A percentile compares a stretch with the other conserved stretches of the same genome.
phyloP scores from a whole-genome alignment of 2,113 vertebrate species.

The Cyprinodon tularosa region DNA sequence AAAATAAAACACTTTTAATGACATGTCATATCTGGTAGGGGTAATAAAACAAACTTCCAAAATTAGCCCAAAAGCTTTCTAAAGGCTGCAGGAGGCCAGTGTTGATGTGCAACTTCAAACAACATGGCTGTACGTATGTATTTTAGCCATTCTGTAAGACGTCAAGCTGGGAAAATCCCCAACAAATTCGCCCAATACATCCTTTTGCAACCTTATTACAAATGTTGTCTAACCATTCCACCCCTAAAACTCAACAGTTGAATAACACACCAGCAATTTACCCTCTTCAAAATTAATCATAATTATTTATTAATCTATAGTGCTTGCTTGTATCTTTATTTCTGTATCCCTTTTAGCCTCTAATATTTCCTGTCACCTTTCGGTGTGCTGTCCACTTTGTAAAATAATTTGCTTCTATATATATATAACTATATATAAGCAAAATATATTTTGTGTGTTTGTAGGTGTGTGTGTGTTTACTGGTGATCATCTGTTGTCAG shows the following conservation, averaged over 20 bases:
- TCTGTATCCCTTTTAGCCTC: slow-evolving; percentile 38
- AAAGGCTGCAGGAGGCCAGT: no score
- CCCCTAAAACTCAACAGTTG: not conserved
- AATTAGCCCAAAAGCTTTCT: no score
- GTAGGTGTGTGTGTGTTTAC: slow-evolving; percentile 40
- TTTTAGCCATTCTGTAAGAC: not conserved
- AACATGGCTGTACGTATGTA: not conserved
- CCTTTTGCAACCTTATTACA: not conserved
- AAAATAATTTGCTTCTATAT: slow-evolving; percentile 44
- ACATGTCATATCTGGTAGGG: not conserved
- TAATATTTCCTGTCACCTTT: slow-evolving; percentile 62
- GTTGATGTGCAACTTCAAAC: no score
- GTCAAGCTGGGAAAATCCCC: no score
- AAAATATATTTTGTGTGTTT: slow-evolving; percentile 16
- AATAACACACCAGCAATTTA: slow-evolving; percentile 6
- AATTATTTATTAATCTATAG: slow-evolving; percentile 29
- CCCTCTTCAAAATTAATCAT: slow-evolving; percentile 17
- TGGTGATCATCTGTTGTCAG: slow-evolving; percentile 45
- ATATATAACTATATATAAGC: slow-evolving; percentile 50
- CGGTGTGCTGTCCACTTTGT: slow-evolving; percentile 45
- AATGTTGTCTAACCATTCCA: not conserved
- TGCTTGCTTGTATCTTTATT: slow-evolving; percentile 46
- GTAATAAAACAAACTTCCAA: no score
- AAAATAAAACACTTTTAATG: not conserved
- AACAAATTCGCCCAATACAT: not conserved